Evolutionary conservation across 1,140 invertebrate species (phyloP).

Genomic region (Vanessa atalanta): DNA sequence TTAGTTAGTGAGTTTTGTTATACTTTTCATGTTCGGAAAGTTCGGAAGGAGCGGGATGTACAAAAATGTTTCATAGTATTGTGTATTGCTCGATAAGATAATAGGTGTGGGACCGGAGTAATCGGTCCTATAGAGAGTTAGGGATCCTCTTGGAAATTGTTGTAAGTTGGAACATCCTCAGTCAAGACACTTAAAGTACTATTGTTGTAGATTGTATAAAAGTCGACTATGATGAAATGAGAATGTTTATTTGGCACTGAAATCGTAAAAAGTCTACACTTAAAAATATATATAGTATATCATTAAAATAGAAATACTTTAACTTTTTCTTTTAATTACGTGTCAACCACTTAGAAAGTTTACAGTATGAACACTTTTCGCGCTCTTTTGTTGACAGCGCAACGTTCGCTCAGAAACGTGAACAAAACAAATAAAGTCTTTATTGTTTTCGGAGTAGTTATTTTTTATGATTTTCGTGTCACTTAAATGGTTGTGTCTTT

Average conservation of each 20-base stretch:
- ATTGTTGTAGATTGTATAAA: conserved; percentile 68
- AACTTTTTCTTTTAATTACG: not conserved
- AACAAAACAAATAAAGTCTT: not conserved
- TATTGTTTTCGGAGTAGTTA: conserved; percentile 1
- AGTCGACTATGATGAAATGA: conserved; percentile 48
- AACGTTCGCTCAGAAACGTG: conserved; percentile 8
- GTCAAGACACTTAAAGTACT: conserved; percentile 79
- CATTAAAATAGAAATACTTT: not conserved
- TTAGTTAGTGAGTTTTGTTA: conserved; percentile 79
- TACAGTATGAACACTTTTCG: not conserved
- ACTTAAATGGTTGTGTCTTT: conserved; percentile 60
- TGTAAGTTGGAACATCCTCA: conserved; percentile 71
- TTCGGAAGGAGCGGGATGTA: conserved; percentile 60
- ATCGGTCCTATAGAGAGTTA: conserved; percentile 59
- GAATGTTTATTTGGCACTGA: conserved; percentile 45
- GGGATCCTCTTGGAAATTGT: conserved; percentile 70
- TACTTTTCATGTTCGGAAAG: conserved; percentile 68
- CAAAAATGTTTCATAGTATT: conserved; percentile 79
- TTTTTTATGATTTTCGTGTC: conserved; percentile 47
- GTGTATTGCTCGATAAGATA: conserved; percentile 73
- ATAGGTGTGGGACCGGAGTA: conserved; percentile 60
- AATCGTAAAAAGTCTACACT: conserved; percentile 31
- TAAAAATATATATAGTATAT: not conserved
- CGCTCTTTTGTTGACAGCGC: conserved; percentile 16
- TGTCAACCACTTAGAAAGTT: not conserved